Percentiles rank a stretch among this genome's conserved stretches.
phyloP scores from a whole-genome alignment of 2,888 invertebrate genomes.

The Drosophila vallismaia region DNA sequence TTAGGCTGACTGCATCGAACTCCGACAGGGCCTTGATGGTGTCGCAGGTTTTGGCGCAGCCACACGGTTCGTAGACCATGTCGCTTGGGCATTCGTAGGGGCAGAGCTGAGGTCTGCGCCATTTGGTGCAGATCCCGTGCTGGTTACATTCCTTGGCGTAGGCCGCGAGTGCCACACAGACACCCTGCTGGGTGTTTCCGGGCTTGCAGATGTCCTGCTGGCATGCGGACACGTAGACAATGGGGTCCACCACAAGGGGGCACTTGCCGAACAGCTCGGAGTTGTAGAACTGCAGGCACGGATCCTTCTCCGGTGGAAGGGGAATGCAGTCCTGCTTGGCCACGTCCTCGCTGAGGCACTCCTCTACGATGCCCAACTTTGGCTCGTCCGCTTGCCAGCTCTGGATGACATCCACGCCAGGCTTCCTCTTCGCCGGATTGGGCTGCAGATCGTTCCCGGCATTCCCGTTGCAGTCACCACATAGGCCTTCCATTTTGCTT shows the following conservation, averaged over 20 bases:
- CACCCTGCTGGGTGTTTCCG: conserved; percentile 85
- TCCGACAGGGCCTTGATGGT: conserved; percentile 70
- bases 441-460: conserved; percentile 85
- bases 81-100: conserved; percentile 86
- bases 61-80: conserved; percentile 81
- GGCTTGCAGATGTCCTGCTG: conserved; percentile 87
- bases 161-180: conserved; percentile 88
- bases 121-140: conserved; percentile 89
- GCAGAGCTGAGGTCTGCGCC: conserved; percentile 88
- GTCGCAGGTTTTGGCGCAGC: conserved; percentile 83
- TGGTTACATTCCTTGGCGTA: conserved; percentile 90
- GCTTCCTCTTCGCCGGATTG: conserved; percentile 84
- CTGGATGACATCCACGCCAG: conserved; percentile 84
- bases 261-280: conserved; percentile 87
- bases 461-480: conserved; percentile 89
- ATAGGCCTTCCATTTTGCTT: conserved; percentile 90
- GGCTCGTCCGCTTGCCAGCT: conserved; percentile 86
- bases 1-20: conserved; percentile 79
- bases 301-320: conserved; percentile 87
- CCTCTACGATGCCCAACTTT: conserved; percentile 84
- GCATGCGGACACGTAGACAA: conserved; percentile 88
- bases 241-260: conserved; percentile 89
- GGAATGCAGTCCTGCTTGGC: conserved; percentile 84
- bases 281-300: conserved; percentile 88
- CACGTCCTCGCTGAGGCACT: conserved; percentile 85